Evolutionary conservation across 2,797 vertebrate species (phyloP), one percentile per base, ranked within the genome.

Genomic region (Liparis tanakae): DNA sequence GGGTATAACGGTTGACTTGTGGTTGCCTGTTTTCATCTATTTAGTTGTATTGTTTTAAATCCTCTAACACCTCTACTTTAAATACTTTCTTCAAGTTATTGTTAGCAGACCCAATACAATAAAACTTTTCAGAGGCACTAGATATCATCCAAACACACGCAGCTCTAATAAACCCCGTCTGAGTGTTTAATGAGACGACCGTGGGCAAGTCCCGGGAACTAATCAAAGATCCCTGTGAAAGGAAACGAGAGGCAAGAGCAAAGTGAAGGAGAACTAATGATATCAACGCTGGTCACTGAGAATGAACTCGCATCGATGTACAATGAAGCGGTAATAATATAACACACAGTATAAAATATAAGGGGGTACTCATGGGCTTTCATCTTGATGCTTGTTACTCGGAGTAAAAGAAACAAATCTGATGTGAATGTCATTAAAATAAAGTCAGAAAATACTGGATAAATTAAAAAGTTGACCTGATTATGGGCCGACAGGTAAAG

Each of bases 131-230:
- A 58, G 39, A 13, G 20, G 18, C 17, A 22, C 14, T 58, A 20
- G 14, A 68, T 33, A 34, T 48, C 46, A 33, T 20, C 34, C 41
- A 51, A 56, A 76, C 61, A 60, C 58, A 60, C 51, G 33, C 54
- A 53, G 17, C 13, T 41, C 30, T 60, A 58, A 72, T 62, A 44
- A 63, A 63, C 46, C 72, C 53, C 18, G 44, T 79, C 56, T 25
- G 51, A 64, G 59, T 34, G 41, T 56, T 77, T 78, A 77, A 86
- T 81, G 58, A 76, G 68, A 72, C 69, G 70, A 73, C 43, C 74
- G n/a, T 17, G 34, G 34, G 67, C 54, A 70, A 43, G 44, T 66
- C 70, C 55, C 56, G 76, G 60, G 20, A 72, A 53, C 63, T 57
- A 54, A 72, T 78, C 53, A 70, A 72, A 79, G 68, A 74, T 76